A percentile compares a stretch with the other conserved stretches of the same genome.
Evolutionary conservation across 2,113 vertebrate genomes (phyloP).

Genomic region (Periophthalmodon schlosseri): DNA sequence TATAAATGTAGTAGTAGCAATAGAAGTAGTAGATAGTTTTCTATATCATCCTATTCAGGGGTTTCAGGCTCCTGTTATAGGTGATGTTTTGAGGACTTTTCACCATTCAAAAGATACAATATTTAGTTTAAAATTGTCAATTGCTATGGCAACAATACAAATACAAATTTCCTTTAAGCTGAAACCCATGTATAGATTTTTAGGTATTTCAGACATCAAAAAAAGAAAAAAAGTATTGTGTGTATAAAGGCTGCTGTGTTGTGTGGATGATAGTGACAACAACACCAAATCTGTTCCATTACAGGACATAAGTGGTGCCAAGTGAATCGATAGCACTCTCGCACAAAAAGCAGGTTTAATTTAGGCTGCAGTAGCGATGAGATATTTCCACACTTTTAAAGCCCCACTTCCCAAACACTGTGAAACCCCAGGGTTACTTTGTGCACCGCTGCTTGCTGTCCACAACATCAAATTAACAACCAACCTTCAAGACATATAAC

Average conservation of each 20-base stretch:
- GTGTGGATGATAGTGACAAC: conserved; percentile 25
- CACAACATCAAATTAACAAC: neutral
- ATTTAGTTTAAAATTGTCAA: no score
- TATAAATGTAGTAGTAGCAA: no score
- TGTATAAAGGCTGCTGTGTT: conserved; percentile 7
- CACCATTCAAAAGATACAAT: no score
- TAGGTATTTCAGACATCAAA: neutral
- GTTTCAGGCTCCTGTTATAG: no score
- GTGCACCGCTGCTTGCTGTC: neutral
- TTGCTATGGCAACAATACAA: no score
- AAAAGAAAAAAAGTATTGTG: neutral
- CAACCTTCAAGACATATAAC: neutral
- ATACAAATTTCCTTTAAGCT: no score
- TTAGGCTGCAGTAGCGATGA: conserved; percentile 15
- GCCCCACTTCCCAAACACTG: conserved; percentile 6
- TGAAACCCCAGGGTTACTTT: neutral
- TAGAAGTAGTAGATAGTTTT: neutral
- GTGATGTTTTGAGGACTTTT: no score
- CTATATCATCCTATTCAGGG: neutral
- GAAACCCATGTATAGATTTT: neutral
- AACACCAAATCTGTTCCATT: conserved; percentile 38
- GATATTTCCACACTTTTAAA: conserved; percentile 4
- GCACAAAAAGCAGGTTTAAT: conserved; percentile 24
- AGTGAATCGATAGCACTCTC: conserved; percentile 52
- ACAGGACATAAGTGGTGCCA: conserved; percentile 43